These are phyloP conservation scores for Drosophila putrida DNA, from an alignment of 2,888 invertebrate species.

Conservation along the genomic window DNA sequence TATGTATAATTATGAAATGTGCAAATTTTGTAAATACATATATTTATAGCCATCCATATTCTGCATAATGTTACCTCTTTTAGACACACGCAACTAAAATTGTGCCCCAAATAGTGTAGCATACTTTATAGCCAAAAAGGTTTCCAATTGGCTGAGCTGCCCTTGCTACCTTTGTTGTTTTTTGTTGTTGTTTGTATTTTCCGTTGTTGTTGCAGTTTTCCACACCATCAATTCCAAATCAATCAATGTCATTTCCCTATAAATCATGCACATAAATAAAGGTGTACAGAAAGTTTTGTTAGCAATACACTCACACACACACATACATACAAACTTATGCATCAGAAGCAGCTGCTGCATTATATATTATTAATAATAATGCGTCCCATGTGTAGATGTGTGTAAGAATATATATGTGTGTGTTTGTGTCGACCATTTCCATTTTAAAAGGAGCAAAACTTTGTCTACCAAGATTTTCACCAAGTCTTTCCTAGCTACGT, in stretches of 20 bases:
- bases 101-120: conserved; percentile 18
- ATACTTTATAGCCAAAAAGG: conserved; percentile 16
- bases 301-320: conserved; percentile 26
- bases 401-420: conserved; percentile 14
- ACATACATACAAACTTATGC: conserved; percentile 34
- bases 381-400: conserved; percentile 27
- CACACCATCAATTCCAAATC: conserved; percentile 74
- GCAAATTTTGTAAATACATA: conserved; percentile 1
- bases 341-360: conserved; percentile 66
- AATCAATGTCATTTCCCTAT: conserved; percentile 76
- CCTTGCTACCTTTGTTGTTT: neutral
- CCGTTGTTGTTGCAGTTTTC: conserved; percentile 57
- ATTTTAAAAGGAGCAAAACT: conserved; percentile 69
- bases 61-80: conserved; percentile 8
- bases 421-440: conserved; percentile 48
- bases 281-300: conserved; percentile 53
- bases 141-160: conserved; percentile 38
- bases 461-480: conserved; percentile 63
- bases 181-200: neutral
- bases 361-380: conserved; percentile 73
- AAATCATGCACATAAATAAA: conserved; percentile 78
- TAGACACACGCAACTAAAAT: conserved; percentile 4
- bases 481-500: conserved; percentile 32
- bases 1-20: conserved; percentile 12
- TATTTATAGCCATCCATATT: neutral